phyloP scores from a whole-genome alignment of 2,888 invertebrate species.

The Megamerina dolium region DNA sequence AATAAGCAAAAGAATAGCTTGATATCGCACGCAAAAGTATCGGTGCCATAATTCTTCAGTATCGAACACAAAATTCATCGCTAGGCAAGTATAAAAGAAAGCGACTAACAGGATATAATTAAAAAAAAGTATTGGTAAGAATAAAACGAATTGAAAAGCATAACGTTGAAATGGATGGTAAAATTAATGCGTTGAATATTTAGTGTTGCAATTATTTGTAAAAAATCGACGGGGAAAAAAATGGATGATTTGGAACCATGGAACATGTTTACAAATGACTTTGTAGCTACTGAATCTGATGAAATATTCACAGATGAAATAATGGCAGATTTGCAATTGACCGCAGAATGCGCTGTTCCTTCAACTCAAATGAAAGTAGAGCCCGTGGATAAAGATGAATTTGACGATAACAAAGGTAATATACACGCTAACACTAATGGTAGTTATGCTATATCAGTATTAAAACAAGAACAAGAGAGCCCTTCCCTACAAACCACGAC shows the following conservation, averaged over 20 bases:
- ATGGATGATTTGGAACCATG: constrained; percentile 41
- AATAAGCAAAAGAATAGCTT: no score
- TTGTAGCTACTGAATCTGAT: constrained; percentile 24
- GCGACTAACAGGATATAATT: no score
- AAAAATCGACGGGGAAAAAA: no score
- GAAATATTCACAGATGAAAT: constrained; percentile 6
- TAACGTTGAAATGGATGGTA: no score
- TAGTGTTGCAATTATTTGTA: no score
- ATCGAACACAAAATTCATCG: no score
- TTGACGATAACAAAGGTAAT: constrained; percentile 10
- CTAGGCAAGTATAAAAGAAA: no score
- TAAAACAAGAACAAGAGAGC: constrained; percentile 6
- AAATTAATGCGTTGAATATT: no score
- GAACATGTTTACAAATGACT: constrained; percentile 40
- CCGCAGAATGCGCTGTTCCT: constrained; percentile 7
- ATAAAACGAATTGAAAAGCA: no score
- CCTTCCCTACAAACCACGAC: background rate
- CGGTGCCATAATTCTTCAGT: no score
- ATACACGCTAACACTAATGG: constrained; percentile 13
- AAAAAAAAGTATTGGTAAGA: no score
- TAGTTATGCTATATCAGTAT: constrained; percentile 5
- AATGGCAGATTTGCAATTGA: constrained; percentile 3
- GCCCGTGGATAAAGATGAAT: constrained; percentile 21
- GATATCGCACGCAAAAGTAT: no score
- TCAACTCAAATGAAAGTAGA: constrained; percentile 19